Evolutionary conservation across 2,888 invertebrate species (phyloP).

Genomic region (Drosophila flavopinicola): DNA sequence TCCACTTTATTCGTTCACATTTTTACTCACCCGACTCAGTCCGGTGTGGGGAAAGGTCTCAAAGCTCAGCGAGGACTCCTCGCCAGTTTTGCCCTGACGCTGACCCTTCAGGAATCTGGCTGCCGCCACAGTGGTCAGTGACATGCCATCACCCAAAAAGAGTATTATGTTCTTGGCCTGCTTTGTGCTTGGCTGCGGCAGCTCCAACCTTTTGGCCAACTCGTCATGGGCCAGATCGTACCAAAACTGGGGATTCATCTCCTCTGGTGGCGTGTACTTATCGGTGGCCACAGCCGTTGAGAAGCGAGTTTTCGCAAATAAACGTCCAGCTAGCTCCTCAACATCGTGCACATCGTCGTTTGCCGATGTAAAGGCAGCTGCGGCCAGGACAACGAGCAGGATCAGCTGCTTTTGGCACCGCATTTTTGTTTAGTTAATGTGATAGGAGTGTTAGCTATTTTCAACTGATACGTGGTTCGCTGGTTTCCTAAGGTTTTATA

Average conservation of each 20-base stretch:
- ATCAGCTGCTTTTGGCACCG: constrained; percentile 12
- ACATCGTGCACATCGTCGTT: constrained; percentile 21
- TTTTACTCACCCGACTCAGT: constrained; percentile 86
- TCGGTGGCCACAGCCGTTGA: constrained; percentile 15
- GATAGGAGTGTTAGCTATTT: not conserved
- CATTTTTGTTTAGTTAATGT: constrained; percentile 22
- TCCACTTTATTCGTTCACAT: too few species aligned
- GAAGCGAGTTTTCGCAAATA: not conserved
- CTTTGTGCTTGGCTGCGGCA: constrained; percentile 30
- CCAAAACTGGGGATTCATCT: constrained; percentile 66
- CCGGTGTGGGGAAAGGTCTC: constrained; percentile 88
- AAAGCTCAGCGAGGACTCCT: constrained; percentile 87
- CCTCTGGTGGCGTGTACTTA: constrained; percentile 61
- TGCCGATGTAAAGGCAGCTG: not conserved
- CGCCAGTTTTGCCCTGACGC: constrained; percentile 85
- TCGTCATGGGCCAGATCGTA: constrained; percentile 55
- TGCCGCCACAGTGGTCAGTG: constrained; percentile 88
- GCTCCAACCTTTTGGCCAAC: constrained; percentile 44
- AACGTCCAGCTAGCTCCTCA: constrained; percentile 12
- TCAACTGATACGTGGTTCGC: constrained; percentile 20
- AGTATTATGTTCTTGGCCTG: constrained; percentile 76
- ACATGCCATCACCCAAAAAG: constrained; percentile 88
- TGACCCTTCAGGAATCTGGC: constrained; percentile 88
- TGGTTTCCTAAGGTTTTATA: constrained; percentile 19
- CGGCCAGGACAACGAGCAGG: constrained; percentile 10